These are phyloP conservation scores for Leuciscus waleckii DNA, from an alignment of 2,797 vertebrate genomes.

Conservation along the genomic window DNA sequence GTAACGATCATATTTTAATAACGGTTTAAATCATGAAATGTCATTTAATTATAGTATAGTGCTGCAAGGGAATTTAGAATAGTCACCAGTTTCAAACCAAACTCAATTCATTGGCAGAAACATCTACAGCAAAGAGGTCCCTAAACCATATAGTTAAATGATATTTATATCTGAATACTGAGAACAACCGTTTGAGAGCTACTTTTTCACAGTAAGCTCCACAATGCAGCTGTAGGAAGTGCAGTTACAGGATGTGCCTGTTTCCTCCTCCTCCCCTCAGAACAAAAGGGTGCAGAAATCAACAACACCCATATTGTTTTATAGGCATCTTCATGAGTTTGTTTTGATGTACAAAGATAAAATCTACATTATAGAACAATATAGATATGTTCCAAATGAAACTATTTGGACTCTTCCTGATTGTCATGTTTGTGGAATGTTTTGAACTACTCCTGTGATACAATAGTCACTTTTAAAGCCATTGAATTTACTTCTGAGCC, in stretches of 20 bases:
- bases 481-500: background rate
- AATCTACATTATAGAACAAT: no score
- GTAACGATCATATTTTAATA: background rate
- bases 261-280: slow-evolving; percentile 77
- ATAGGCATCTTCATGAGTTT: background rate
- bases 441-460: background rate
- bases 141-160: background rate
- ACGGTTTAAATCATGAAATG: no score
- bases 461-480: background rate
- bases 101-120: background rate
- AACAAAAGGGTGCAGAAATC: slow-evolving; percentile 75
- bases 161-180: background rate
- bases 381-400: background rate
- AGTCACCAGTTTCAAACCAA: background rate
- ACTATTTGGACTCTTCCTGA: background rate
- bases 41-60: background rate
- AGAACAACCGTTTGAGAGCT: background rate
- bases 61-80: background rate
- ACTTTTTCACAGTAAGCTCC: slow-evolving; percentile 59
- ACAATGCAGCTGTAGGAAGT: slow-evolving; percentile 76
- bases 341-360: background rate
- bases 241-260: slow-evolving; percentile 80
- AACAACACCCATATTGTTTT: slow-evolving; percentile 48
- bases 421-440: background rate
- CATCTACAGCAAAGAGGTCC: background rate